Conservation (phyloP, 1,140 invertebrate genomes). For the Drosophila bipectinata region DNA sequence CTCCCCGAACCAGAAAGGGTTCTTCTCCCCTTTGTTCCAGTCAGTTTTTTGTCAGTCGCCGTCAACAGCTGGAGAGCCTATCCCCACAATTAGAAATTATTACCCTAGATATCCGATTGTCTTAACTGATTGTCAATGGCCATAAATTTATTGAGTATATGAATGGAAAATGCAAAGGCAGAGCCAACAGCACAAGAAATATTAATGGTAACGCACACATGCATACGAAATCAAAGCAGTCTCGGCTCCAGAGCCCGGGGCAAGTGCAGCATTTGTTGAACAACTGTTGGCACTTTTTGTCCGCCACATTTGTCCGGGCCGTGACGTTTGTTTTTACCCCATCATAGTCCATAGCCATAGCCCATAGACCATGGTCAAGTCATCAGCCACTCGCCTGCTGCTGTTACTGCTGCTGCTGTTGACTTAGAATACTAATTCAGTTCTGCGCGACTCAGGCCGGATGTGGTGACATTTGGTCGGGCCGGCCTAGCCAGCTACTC, state of each 20-base stretch:
- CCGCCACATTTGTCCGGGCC: slow-evolving; percentile 8
- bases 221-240: slow-evolving; percentile 69
- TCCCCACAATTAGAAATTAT: slow-evolving; percentile 76
- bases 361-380: slow-evolving; percentile 41
- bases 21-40: background rate
- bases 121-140: slow-evolving; percentile 77
- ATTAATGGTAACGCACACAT: slow-evolving; percentile 72
- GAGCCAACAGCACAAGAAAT: slow-evolving; percentile 49
- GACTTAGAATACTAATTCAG: slow-evolving; percentile 80
- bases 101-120: slow-evolving; percentile 81
- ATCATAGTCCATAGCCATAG: slow-evolving; percentile 20
- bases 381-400: slow-evolving; percentile 41
- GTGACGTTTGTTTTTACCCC: slow-evolving; percentile 13
- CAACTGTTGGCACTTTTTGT: slow-evolving; percentile 69
- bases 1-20: slow-evolving; percentile 34
- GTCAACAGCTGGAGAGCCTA: slow-evolving; percentile 46
- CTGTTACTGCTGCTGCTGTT: slow-evolving; percentile 36
- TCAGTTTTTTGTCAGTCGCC: background rate
- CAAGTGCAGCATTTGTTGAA: slow-evolving; percentile 56
- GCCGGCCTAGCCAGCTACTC: slow-evolving; percentile 20
- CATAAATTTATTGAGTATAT: slow-evolving; percentile 68
- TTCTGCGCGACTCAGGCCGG: slow-evolving; percentile 55
- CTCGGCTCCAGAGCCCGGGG: slow-evolving; percentile 22
- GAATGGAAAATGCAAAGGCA: slow-evolving; percentile 40
- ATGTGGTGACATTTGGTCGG: slow-evolving; percentile 78